A percentile compares a stretch with the other conserved stretches of the same genome.
Evolutionary conservation across 1,140 invertebrate genomes (phyloP).

Genomic region (Hermatobates lingyangjiaoensis): DNA sequence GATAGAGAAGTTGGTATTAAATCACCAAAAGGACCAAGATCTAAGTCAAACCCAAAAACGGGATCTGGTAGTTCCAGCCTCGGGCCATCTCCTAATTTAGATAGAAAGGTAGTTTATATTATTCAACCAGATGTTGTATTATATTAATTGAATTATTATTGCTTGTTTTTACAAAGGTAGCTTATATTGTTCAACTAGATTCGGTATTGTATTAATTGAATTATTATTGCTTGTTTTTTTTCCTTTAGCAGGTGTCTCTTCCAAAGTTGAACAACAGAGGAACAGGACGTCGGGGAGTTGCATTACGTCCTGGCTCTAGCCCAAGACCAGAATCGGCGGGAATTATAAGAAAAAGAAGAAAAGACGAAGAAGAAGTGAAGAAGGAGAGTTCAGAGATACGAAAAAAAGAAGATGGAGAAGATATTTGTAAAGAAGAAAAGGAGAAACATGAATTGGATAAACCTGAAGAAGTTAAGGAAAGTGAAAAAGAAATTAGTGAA

Average conservation of each 20-base stretch:
- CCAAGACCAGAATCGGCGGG: too few relatives aligned
- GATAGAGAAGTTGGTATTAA: neutral
- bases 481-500: too few relatives aligned
- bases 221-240: neutral
- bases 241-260: neutral
- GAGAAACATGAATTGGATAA: too few relatives aligned
- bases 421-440: too few relatives aligned
- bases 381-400: too few relatives aligned
- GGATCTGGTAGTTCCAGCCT: conserved; percentile 13
- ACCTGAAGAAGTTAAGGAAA: too few relatives aligned
- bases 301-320: too few relatives aligned
- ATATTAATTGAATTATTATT: neutral
- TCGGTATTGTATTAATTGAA: neutral
- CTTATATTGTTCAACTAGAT: neutral
- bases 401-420: too few relatives aligned
- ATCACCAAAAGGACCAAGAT: neutral
- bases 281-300: neutral
- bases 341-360: too few relatives aligned
- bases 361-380: too few relatives aligned
- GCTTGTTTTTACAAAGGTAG: neutral
- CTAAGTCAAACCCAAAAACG: conserved; percentile 7
- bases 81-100: conserved; percentile 8
- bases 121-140: neutral
- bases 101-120: conserved; percentile 9
- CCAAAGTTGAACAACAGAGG: neutral